Conservation (phyloP, 2,797 vertebrate genomes). For the Platalea minor region DNA sequence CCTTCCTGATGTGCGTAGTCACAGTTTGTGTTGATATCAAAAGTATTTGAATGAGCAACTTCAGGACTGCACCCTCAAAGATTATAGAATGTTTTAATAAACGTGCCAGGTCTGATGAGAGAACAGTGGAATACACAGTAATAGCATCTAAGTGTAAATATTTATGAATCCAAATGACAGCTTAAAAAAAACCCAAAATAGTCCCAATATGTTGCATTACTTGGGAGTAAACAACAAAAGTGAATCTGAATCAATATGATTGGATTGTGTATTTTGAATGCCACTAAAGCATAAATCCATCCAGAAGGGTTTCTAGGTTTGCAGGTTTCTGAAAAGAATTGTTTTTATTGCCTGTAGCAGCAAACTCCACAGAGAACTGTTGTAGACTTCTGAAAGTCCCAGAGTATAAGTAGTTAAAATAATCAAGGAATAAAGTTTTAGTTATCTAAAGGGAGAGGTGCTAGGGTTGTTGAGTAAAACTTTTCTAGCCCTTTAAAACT, state of each 20-base stretch:
- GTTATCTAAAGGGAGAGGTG: background rate
- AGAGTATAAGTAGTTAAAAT: background rate
- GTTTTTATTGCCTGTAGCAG: background rate
- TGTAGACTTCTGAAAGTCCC: background rate
- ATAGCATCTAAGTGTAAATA: background rate
- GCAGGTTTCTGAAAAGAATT: background rate
- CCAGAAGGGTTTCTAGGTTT: background rate
- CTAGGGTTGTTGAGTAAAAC: background rate
- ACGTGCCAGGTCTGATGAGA: background rate
- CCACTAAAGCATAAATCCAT: background rate
- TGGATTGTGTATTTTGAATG: background rate
- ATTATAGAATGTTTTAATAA: conserved; percentile 1
- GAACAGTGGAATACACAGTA: background rate
- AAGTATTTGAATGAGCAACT: background rate
- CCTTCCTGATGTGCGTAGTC: background rate
- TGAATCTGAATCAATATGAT: background rate
- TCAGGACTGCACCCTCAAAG: background rate
- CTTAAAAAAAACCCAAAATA: background rate
- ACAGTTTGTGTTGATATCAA: background rate
- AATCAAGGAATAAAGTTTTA: background rate
- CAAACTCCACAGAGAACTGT: background rate
- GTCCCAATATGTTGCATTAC: background rate
- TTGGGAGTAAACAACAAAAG: background rate
- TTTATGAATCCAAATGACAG: background rate
- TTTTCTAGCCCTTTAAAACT: background rate